These are phyloP conservation scores for Steromphala cineraria DNA, from an alignment of 2,888 invertebrate genomes.

Conservation along the genomic window DNA sequence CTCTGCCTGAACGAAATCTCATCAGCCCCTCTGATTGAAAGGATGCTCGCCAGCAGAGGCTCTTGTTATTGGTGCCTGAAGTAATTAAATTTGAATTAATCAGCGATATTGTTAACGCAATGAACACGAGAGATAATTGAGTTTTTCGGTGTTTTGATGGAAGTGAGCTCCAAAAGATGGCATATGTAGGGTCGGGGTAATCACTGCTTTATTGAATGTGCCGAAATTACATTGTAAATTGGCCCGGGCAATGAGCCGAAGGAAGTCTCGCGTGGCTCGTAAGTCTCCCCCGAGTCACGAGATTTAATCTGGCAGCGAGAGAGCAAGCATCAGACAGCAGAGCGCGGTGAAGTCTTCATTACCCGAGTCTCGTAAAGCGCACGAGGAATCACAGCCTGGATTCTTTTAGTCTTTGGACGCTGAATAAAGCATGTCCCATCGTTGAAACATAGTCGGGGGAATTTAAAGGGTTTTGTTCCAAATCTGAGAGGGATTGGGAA, in stretches of 20 bases:
- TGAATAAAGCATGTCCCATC: conserved; percentile 10
- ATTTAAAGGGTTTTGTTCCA: conserved; percentile 20
- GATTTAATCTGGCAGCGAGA: conserved; percentile 8
- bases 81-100: conserved; percentile 70
- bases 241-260: conserved; percentile 24
- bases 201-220: conserved; percentile 40
- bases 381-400: not conserved
- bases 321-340: not conserved
- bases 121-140: conserved; percentile 48
- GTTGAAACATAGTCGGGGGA: not conserved
- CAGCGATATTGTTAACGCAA: conserved; percentile 53
- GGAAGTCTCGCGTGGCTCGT: conserved; percentile 21
- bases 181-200: conserved; percentile 45
- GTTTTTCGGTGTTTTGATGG: conserved; percentile 46
- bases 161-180: conserved; percentile 40
- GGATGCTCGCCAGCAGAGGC: not conserved
- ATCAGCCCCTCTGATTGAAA: conserved; percentile 3
- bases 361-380: not conserved
- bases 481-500: conserved; percentile 2
- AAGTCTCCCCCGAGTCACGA: conserved; percentile 18
- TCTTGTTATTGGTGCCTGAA: conserved; percentile 37
- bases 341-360: conserved; percentile 19
- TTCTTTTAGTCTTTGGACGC: conserved; percentile 6
- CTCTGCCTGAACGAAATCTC: conserved; percentile 6
- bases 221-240: conserved; percentile 41